Percentiles rank a stretch among this genome's conserved stretches.
phyloP scores from a whole-genome alignment of 2,888 invertebrate genomes.

The Galerucella pusilla region DNA sequence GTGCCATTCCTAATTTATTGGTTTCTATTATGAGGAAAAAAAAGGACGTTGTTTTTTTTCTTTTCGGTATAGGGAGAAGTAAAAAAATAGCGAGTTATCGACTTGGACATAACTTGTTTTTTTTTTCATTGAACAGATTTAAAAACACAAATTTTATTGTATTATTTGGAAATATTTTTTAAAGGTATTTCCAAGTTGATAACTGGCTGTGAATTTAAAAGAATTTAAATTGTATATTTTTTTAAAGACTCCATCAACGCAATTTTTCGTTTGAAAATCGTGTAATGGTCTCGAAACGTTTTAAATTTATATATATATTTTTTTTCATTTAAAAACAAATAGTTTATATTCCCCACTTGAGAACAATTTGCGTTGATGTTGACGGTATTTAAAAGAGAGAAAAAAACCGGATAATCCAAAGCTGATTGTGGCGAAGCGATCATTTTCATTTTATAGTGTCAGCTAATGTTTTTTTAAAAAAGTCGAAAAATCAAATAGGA shows the following conservation, averaged over 20 bases:
- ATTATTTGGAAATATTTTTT: not conserved
- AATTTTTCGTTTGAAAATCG: slow-evolving; percentile 1
- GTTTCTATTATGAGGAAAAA: slow-evolving; percentile 6
- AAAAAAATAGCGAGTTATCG: slow-evolving; percentile 3
- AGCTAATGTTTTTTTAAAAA: not conserved
- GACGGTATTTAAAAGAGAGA: not conserved
- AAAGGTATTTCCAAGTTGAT: slow-evolving; percentile 1
- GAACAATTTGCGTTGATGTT: slow-evolving; percentile 3
- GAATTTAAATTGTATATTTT: not conserved
- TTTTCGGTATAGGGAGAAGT: not conserved
- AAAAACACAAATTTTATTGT: not conserved
- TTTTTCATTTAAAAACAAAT: slow-evolving; percentile 1
- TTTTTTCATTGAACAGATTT: not conserved
- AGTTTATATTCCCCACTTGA: not conserved
- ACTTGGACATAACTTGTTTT: not conserved
- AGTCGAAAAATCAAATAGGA: not conserved
- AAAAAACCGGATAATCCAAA: not conserved
- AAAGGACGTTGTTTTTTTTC: not conserved
- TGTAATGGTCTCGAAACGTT: not conserved
- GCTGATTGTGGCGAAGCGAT: slow-evolving; percentile 7
- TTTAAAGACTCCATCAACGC: not conserved
- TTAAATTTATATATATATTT: not conserved
- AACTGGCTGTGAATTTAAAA: not conserved
- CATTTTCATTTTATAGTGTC: not conserved
- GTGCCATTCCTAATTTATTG: slow-evolving; percentile 28